These are phyloP conservation scores for Ctenopoma kingsleyae DNA, from an alignment of 2,797 vertebrate species.

Conservation along the genomic window DNA sequence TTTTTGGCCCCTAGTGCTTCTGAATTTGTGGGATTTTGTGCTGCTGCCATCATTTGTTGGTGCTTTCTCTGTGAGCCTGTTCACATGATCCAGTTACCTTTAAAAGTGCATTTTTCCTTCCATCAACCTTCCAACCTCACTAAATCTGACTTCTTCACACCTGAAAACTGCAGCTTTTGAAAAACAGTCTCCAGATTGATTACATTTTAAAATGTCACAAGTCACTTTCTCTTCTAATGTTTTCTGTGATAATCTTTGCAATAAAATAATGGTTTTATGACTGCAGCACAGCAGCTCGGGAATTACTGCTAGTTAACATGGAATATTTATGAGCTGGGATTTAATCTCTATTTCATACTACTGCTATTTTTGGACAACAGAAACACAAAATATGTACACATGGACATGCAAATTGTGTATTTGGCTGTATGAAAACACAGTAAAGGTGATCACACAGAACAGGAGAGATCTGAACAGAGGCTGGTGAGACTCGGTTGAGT, in stretches of 20 bases:
- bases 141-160: neutral
- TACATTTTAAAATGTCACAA: neutral
- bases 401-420: neutral
- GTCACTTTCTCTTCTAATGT: neutral
- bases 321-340: slow-evolving; percentile 9
- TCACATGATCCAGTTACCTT: neutral
- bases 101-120: neutral
- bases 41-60: neutral
- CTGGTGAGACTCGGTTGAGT: neutral
- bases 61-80: neutral
- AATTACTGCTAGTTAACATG: neutral
- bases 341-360: neutral
- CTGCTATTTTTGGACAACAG: neutral
- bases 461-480: neutral
- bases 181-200: neutral
- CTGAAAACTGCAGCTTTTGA: neutral
- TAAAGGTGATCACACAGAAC: neutral
- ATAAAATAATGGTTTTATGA: slow-evolving; percentile 3
- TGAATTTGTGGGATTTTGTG: neutral
- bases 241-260: neutral
- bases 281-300: neutral
- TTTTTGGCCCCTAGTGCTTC: neutral
- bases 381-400: slow-evolving; percentile 9
- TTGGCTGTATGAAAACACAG: neutral
- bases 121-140: neutral